Base-by-base conservation (phyloP, 2,888 invertebrate genomes). In the Loripinus fragilis region DNA sequence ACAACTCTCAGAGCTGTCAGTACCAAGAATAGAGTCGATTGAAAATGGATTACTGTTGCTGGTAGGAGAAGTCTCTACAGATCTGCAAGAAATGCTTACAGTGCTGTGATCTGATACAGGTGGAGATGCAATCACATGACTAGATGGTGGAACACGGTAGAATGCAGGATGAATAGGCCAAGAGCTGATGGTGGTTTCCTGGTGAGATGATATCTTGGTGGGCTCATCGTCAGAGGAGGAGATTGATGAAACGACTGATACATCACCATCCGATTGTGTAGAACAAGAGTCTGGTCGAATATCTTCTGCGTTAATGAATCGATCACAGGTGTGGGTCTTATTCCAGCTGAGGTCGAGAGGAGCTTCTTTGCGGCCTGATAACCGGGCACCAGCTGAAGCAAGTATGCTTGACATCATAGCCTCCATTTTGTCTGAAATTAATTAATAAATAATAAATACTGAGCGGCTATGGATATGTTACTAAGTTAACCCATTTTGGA, bases 401-500 rank as follows among this genome's bases (percentile, higher is more conserved):
- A 76, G 45, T 23, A 80, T 64, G 42, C 73, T 75, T 30, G 76
- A 76, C 80, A 80, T 80, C 70, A 80, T 60, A 0, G 76, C 73
- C 33, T 80, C 80, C 80, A 80, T 79, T 35, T 20, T 73, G 28
- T 45, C 79, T 76, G 71, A 52, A 75, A 79, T 25, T 1, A 60
- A 30, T 7, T 17, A 17, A 60, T 17, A 17, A 30, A 33, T 20
- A 45, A 45, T 38, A 38, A 38, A 38, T 38, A n/a, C n/a, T n/a
- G n/a, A n/a, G n/a, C n/a, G n/a, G n/a, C n/a, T n/a, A n/a, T n/a
- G n/a, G n/a, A n/a, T n/a, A n/a, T n/a, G n/a, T n/a, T n/a, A n/a
- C n/a, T n/a, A n/a, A n/a, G n/a, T n/a, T n/a, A n/a, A n/a, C n/a
- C n/a, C n/a, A n/a, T n/a, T n/a, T n/a, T n/a, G n/a, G n/a, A n/a